Conservation (phyloP, 2,797 vertebrate species). For the Enteromius treurensis region DNA sequence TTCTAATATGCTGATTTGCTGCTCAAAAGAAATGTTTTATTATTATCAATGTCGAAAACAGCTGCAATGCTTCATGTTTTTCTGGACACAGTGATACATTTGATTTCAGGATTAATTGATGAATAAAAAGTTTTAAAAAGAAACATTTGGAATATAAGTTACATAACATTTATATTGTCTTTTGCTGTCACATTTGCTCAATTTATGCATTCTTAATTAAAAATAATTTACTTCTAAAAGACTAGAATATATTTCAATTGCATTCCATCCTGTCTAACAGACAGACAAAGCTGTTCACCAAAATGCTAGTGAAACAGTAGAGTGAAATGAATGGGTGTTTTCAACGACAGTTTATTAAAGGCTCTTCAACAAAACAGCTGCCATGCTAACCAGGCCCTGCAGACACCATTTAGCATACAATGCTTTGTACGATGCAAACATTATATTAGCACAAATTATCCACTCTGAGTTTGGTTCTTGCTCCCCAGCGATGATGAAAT, state of each 20-base stretch:
- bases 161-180: neutral
- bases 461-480: constrained; percentile 23
- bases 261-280: neutral
- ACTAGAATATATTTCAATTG: neutral
- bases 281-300: neutral
- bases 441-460: constrained; percentile 44
- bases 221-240: neutral
- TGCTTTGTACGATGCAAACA: constrained; percentile 11
- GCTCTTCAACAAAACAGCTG: constrained; percentile 25
- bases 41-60: neutral
- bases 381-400: constrained; percentile 1
- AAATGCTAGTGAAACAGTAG: neutral
- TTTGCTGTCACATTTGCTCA: neutral
- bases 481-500: constrained; percentile 40
- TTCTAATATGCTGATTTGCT: neutral
- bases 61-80: neutral
- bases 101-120: neutral
- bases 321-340: neutral
- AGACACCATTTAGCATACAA: constrained; percentile 31
- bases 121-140: neutral
- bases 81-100: neutral
- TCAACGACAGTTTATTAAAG: constrained; percentile 27
- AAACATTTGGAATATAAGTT: neutral
- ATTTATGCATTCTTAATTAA: neutral
- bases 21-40: neutral